Evolutionary conservation across 2,888 invertebrate genomes (phyloP), one percentile per base, ranked within the genome.

Genomic region (Parnassius smintheus): DNA sequence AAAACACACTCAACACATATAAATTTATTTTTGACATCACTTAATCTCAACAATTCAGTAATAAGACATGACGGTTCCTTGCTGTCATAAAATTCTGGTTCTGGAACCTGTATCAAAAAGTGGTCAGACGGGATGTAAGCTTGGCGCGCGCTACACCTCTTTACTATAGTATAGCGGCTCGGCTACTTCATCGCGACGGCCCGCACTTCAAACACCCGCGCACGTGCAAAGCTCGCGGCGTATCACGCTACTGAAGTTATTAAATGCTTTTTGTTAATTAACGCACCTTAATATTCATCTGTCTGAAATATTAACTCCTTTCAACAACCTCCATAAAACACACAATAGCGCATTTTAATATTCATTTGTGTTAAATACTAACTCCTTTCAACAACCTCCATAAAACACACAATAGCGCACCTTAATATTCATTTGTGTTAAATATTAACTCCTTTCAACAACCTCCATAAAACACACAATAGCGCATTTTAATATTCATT

Each of bases 161-260:
- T 69, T 48, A 66, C 56, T 66, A 55, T 64, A 63, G 59, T 64
- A 44, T 44, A 59, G 57, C 61, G 56, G 67, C 54, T 64, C 59
- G 53, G 61, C 53, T 62, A 57, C 46, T 48, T 80, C 78, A 73
- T 81, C 77, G 76, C 66, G 77, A 74, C 69, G 69, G 72, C 72
- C 79, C 73, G 72, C 76, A 79, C 79, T 78, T 74, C 66, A 67
- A 66, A 67, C 66, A 68, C 63, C 56, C 52, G 72, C 83, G 88
- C 88, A 87, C 88, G 88, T 88, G 89, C 82, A 86, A 56, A 68
- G 78, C 88, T 77, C 70, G 76, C 70, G 85, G 86, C 87, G 67
- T 72, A 68, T 69, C 69, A 66, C 67, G 88, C 88, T 90, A 89
- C 91, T 80, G 88, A 82, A 75, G 77, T 85, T 78, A 83, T 84